phyloP scores from a whole-genome alignment of 2,113 vertebrate genomes.

The Albula glossodonta region DNA sequence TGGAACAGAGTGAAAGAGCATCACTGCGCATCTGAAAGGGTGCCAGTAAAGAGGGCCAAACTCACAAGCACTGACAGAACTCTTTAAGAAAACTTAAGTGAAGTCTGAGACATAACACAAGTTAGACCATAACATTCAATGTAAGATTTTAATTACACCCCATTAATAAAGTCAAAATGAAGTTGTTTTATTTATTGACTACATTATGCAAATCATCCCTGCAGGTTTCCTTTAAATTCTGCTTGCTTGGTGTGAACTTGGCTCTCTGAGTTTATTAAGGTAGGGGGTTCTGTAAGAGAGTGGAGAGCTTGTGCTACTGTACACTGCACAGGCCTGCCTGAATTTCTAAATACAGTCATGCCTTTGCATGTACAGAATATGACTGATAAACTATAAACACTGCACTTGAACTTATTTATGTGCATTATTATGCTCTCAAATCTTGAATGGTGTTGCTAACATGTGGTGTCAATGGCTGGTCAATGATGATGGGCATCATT shows the following conservation, averaged over 20 bases:
- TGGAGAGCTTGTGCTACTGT: not conserved
- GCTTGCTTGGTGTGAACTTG: constrained; percentile 1
- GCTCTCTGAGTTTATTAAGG: not conserved
- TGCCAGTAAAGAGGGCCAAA: too few relatives aligned
- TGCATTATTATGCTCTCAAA: not conserved
- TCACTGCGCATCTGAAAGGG: too few relatives aligned
- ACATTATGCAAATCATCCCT: not conserved
- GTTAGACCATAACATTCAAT: not conserved
- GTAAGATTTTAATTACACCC: constrained; percentile 9
- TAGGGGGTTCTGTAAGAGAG: not conserved
- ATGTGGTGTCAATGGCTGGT: not conserved
- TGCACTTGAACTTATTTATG: not conserved
- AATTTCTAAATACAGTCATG: too few relatives aligned
- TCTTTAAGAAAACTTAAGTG: not conserved
- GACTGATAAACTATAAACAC: not conserved
- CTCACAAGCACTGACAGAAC: not conserved
- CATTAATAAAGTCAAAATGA: constrained; percentile 7
- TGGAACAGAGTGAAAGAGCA: too few relatives aligned
- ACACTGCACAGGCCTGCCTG: not conserved
- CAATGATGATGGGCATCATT: not conserved
- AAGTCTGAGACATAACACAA: not conserved
- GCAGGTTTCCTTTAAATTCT: not conserved
- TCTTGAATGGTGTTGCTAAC: too few relatives aligned
- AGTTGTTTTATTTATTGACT: constrained; percentile 10
- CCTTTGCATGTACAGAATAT: not conserved